These are phyloP conservation scores for Glaucomys volans DNA, from an alignment of 2,113 vertebrate species.

Conservation along the genomic window DNA sequence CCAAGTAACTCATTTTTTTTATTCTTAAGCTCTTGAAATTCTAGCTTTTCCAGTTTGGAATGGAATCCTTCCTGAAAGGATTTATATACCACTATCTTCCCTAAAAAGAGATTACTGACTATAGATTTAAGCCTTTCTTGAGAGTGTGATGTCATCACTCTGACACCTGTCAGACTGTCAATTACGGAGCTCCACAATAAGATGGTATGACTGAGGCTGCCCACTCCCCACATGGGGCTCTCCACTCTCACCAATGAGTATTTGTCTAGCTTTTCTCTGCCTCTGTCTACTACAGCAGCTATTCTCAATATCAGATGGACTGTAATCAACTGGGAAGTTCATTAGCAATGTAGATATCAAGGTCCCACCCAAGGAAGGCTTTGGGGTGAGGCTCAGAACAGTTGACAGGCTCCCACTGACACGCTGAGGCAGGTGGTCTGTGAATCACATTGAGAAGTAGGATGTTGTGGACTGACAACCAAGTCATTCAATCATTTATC, in stretches of 20 bases:
- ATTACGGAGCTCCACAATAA: background rate
- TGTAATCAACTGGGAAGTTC: background rate
- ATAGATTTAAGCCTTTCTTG: background rate
- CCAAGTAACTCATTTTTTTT: background rate
- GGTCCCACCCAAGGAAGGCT: background rate
- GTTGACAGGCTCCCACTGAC: conserved; percentile 11
- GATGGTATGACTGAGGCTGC: too few relatives aligned
- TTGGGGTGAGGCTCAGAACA: conserved; percentile 37
- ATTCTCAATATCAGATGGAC: background rate
- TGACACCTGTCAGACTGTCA: background rate
- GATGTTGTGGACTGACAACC: background rate
- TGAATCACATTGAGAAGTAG: conserved; percentile 5
- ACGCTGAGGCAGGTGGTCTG: conserved; percentile 58
- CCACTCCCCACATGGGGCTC: background rate
- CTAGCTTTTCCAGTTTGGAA: background rate
- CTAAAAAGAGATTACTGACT: background rate
- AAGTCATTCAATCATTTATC: conserved; percentile 39
- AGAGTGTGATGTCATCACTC: background rate
- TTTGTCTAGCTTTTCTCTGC: background rate
- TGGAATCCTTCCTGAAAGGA: background rate
- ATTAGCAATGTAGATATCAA: background rate
- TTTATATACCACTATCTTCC: background rate
- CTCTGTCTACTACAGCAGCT: rapidly evolving
- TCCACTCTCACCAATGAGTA: background rate
- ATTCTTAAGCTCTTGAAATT: background rate